Conservation (phyloP, 2,888 invertebrate species). For the Arrhopalites spinosus region DNA sequence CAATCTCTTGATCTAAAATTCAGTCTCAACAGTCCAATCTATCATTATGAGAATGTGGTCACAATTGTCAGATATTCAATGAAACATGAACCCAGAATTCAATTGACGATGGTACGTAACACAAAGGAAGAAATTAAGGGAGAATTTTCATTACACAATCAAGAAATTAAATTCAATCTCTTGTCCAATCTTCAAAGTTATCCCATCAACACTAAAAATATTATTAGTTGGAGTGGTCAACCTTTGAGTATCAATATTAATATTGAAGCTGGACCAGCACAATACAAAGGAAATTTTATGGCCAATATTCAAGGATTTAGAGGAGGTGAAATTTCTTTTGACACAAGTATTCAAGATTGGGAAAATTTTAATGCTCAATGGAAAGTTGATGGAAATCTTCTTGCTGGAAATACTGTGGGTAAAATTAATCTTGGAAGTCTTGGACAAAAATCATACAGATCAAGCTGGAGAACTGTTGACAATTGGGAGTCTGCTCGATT, state of each 20-base stretch:
- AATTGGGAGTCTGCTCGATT: constrained; percentile 41
- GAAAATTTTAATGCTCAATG: constrained; percentile 43
- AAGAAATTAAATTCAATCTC: constrained; percentile 17
- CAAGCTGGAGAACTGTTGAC: constrained; percentile 43
- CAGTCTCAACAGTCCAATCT: constrained; percentile 47
- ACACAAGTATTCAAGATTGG: constrained; percentile 38
- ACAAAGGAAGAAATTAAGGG: constrained; percentile 32
- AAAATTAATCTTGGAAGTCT: constrained; percentile 40
- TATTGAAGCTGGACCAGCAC: constrained; percentile 38
- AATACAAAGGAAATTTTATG: constrained; percentile 34
- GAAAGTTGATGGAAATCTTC: constrained; percentile 44
- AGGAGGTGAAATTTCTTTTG: constrained; percentile 42
- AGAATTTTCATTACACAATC: neutral
- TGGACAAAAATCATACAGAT: constrained; percentile 40
- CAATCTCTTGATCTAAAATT: constrained; percentile 38
- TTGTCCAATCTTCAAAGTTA: constrained; percentile 30
- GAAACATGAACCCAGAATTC: constrained; percentile 23
- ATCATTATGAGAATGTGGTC: constrained; percentile 44
- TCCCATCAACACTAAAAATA: constrained; percentile 17
- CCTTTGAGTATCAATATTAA: constrained; percentile 5
- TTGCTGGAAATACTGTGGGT: constrained; percentile 37
- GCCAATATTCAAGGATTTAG: constrained; percentile 45
- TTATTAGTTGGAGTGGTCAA: constrained; percentile 11
- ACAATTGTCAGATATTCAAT: neutral
- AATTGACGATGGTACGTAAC: constrained; percentile 28